phyloP scores from a whole-genome alignment of 2,113 vertebrate genomes.

The Odocoileus virginianus region DNA sequence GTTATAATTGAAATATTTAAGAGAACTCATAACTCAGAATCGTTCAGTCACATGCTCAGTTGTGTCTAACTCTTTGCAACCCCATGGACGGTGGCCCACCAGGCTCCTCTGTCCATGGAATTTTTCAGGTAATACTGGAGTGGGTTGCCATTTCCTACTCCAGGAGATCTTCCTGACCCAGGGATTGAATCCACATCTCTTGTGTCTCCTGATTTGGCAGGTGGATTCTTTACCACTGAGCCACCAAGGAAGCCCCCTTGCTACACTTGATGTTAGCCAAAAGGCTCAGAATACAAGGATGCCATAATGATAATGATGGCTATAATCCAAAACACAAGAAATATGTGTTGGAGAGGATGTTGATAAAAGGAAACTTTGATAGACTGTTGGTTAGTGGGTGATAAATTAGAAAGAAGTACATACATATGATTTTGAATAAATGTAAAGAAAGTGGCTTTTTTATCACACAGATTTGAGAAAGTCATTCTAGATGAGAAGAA shows the following conservation, averaged over 20 bases:
- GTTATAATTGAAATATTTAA: not conserved
- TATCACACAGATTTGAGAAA: not conserved
- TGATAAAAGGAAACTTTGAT: not conserved
- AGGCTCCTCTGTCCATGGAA: not conserved
- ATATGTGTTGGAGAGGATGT: not conserved
- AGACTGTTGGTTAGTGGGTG: not conserved
- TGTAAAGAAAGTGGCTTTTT: not conserved
- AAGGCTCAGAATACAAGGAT: not conserved
- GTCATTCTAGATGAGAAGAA: not conserved
- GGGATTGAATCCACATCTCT: not conserved
- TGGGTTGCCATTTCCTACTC: not conserved
- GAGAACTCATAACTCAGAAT: not conserved
- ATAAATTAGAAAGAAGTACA: not conserved
- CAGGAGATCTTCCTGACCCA: not conserved
- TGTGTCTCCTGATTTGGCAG: not conserved
- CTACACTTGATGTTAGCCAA: not conserved
- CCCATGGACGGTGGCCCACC: not conserved
- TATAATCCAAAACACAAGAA: not conserved
- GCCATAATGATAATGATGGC: not conserved
- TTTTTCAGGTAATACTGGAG: not conserved
- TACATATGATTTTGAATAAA: not conserved
- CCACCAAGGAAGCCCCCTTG: not conserved
- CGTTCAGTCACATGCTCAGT: not conserved
- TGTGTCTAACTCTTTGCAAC: not conserved
- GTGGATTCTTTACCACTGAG: not conserved